Conservation (phyloP, 2,888 invertebrate genomes). For the Bombyx huttoni region DNA sequence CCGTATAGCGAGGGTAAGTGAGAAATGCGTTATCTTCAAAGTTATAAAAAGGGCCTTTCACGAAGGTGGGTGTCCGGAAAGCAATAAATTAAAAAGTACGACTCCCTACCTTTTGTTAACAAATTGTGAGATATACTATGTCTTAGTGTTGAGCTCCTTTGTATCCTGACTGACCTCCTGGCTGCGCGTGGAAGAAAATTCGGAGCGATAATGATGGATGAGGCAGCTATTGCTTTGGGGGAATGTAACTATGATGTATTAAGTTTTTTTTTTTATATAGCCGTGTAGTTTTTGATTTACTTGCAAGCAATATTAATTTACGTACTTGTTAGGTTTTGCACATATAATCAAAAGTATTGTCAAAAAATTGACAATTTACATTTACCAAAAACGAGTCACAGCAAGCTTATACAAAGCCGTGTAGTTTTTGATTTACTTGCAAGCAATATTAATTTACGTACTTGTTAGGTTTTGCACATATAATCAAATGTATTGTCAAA, state of each 20-base stretch:
- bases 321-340: no score
- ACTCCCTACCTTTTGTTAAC: constrained; percentile 36
- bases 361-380: no score
- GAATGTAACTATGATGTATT: neutral
- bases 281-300: no score
- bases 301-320: no score
- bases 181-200: constrained; percentile 34
- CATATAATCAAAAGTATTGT: no score
- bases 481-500: no score
- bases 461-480: no score
- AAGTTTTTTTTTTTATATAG: neutral
- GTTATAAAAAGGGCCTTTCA: constrained; percentile 10
- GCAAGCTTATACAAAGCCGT: neutral
- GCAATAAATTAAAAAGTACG: constrained; percentile 37
- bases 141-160: constrained; percentile 21
- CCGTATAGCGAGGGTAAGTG: constrained; percentile 3
- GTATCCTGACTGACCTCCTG: constrained; percentile 27
- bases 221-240: constrained; percentile 16
- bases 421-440: no score
- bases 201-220: constrained; percentile 50
- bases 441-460: no score
- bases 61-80: constrained; percentile 13
- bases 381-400: no score
- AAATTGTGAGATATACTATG: constrained; percentile 28
- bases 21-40: constrained; percentile 4